Percentiles rank a stretch among this genome's conserved stretches.
phyloP scores from a whole-genome alignment of 2,113 vertebrate species.

The Dermatemys mawii region DNA sequence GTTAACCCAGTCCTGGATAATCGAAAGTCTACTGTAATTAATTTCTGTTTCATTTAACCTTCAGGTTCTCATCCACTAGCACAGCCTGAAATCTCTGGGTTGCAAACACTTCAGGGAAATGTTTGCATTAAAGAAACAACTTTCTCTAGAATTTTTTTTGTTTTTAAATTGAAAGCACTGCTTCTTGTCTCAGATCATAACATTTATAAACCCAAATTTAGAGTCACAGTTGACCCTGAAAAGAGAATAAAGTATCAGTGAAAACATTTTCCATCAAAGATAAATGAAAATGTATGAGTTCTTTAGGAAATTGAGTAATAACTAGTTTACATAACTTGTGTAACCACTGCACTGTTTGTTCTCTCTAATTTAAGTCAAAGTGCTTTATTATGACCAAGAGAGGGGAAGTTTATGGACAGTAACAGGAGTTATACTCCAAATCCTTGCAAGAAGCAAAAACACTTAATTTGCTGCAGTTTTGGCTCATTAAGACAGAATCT shows the following conservation, averaged over 20 bases:
- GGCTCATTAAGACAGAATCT: background rate
- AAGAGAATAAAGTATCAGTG: background rate
- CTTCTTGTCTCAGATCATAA: background rate
- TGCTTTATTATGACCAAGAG: constrained; percentile 14
- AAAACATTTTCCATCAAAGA: constrained; percentile 39
- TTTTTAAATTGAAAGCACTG: background rate
- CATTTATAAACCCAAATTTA: background rate
- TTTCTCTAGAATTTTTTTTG: background rate
- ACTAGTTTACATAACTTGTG: background rate
- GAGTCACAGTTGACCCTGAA: constrained; percentile 9
- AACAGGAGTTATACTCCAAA: background rate
- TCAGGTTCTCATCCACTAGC: background rate
- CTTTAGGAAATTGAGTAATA: constrained; percentile 54
- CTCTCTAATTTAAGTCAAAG: background rate
- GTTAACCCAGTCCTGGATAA: no score
- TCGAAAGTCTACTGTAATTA: no score
- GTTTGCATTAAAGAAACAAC: background rate
- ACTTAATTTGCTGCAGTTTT: background rate
- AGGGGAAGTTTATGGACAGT: constrained; percentile 10
- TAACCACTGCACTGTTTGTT: constrained; percentile 27
- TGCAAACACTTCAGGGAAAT: background rate
- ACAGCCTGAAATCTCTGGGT: background rate
- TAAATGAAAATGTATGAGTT: constrained; percentile 6
- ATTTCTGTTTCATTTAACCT: background rate
- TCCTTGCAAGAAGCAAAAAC: background rate